Conservation (phyloP, 92 coral and sea anemone genomes). For the Porites rus region DNA sequence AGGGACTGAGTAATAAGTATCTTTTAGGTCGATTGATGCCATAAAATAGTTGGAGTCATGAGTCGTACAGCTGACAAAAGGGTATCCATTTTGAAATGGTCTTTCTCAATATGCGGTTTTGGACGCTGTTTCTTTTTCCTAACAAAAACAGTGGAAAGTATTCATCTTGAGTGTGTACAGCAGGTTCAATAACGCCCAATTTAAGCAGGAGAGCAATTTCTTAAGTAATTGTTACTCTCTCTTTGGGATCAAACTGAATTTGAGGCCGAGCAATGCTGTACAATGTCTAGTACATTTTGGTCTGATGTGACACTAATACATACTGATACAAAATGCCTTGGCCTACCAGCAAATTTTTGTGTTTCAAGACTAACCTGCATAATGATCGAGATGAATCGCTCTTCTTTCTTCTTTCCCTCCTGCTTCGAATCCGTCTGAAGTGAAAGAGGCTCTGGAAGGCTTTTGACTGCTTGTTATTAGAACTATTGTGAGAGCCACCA, state of each 20-base stretch:
- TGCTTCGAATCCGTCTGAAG: too few relatives aligned
- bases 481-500: too few relatives aligned
- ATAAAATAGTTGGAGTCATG: conserved; percentile 59
- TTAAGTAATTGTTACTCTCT: not conserved
- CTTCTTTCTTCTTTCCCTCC: too few relatives aligned
- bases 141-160: conserved; percentile 16
- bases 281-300: not conserved
- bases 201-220: conserved; percentile 1
- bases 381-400: not conserved
- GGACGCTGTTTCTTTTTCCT: conserved; percentile 40
- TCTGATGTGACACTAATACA: conserved; percentile 8
- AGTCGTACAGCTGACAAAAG: conserved; percentile 37
- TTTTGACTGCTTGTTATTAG: too few relatives aligned
- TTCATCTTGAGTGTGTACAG: conserved; percentile 27
- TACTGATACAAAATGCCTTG: not conserved
- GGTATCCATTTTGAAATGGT: conserved; percentile 70
- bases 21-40: conserved; percentile 66
- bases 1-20: conserved; percentile 56
- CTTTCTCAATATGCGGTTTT: conserved; percentile 54
- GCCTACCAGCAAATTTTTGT: conserved; percentile 16
- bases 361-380: not conserved
- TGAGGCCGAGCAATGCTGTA: conserved; percentile 9
- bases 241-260: conserved; percentile 12
- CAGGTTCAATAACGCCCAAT: conserved; percentile 17
- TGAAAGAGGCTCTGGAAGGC: too few relatives aligned